Evolutionary conservation across 2,797 vertebrate species (phyloP), one percentile per base, ranked within the genome.

Genomic region (Galaxias olidus): DNA sequence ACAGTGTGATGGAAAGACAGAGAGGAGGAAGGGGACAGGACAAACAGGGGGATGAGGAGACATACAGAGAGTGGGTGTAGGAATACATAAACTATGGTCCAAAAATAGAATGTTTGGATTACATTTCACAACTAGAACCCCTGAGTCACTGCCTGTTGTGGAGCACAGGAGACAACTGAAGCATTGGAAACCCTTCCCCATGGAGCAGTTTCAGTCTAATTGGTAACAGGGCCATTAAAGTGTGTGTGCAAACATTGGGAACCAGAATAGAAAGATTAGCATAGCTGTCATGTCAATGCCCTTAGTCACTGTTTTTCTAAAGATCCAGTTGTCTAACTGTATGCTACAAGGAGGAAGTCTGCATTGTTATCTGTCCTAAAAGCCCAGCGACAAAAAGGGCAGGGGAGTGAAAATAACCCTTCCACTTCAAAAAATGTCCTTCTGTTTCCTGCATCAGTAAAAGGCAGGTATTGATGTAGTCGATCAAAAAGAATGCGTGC

Each of bases 71-170:
- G 58, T 59, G 58, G 41, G 53, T 1, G 54, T 30, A 30, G 64
- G 81, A 59, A 72, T 73, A 67, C 84, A 73, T 86, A 79, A 86
- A 86, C 77, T 75, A 45, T 2, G 56, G 54, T 81, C 86, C 82
- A 89, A 87, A 88, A 90, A 88, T 90, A 88, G 80, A 84, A 67
- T 20, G 69, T 46, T 73, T 58, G 78, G 73, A 63, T 86, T 76
- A 62, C 74, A 18, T 82, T 80, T 85, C 78, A 79, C 87, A 84
- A 79, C 57, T 79, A 3, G 40, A 72, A 78, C 30, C 69, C 72
- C 79, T 87, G 81, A 86, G 71, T 88, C 83, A 85, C 51, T 44
- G 71, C 65, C 68, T 73, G 79, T 71, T 88, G 78, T 84, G 87
- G 75, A 86, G 84, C 73, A 73, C 82, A 77, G 57, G 67, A 82